A percentile compares a stretch with the other conserved stretches of the same genome.
Conservation (phyloP, 2,113 vertebrate species). For the Cacatua alba region DNA sequence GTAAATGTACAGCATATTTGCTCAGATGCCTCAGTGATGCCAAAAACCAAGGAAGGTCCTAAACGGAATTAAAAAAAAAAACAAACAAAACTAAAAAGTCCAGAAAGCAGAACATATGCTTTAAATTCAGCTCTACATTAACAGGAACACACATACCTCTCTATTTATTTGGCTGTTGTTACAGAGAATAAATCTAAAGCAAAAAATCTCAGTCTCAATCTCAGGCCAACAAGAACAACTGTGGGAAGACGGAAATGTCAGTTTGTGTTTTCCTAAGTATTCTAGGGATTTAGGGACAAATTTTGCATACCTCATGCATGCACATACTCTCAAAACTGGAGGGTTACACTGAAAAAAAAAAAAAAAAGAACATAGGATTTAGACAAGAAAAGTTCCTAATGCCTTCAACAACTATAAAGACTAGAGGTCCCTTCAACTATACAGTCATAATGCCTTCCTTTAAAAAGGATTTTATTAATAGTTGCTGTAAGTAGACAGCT, state of each 20-base stretch:
- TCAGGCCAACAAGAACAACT: neutral
- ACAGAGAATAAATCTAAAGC: neutral
- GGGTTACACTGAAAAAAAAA: neutral
- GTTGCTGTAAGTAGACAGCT: neutral
- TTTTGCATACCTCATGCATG: neutral
- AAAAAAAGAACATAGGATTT: neutral
- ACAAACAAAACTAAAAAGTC: neutral
- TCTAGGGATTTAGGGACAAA: neutral
- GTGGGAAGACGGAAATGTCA: neutral
- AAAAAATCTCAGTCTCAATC: neutral
- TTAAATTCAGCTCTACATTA: constrained; percentile 18
- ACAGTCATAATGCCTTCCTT: neutral
- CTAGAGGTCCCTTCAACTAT: neutral
- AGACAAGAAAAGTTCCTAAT: neutral
- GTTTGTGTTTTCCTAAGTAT: neutral
- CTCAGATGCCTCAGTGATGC: neutral
- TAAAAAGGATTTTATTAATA: neutral
- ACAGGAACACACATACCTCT: constrained; percentile 21
- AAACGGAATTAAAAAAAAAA: neutral
- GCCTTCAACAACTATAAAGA: neutral
- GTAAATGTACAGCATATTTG: neutral
- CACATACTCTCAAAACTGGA: neutral
- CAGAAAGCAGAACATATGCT: constrained; percentile 6
- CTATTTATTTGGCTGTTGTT: constrained; percentile 29
- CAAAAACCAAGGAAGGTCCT: neutral